Evolutionary conservation across 2,888 invertebrate genomes (phyloP).

Genomic region (Coecobrya sp.): DNA sequence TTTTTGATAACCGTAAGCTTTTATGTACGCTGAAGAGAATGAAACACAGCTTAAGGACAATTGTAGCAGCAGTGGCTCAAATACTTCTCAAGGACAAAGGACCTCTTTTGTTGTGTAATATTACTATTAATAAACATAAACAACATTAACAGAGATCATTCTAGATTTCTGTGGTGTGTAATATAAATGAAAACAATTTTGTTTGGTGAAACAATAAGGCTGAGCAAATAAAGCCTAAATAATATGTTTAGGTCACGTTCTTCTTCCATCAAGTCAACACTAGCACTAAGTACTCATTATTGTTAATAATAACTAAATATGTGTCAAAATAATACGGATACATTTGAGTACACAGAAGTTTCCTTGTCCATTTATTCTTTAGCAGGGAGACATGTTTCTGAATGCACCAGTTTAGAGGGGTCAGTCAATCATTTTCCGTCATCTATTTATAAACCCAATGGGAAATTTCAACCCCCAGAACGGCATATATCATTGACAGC

Average conservation of each 20-base stretch:
- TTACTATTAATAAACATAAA: not conserved
- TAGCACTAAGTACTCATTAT: no score
- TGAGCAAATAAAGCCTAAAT: not conserved
- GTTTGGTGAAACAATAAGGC: slow-evolving; percentile 25
- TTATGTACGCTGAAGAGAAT: not conserved
- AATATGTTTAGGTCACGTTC: not conserved
- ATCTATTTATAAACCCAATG: no score
- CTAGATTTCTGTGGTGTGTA: not conserved
- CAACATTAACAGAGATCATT: not conserved
- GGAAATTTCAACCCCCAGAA: no score
- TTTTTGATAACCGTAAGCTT: not conserved
- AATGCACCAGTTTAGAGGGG: no score
- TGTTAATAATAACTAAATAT: no score
- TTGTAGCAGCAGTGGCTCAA: not conserved
- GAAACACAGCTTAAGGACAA: not conserved
- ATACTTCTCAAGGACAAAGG: not conserved
- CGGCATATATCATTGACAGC: no score
- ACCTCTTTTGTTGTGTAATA: not conserved
- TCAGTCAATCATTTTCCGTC: no score
- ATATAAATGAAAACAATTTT: slow-evolving; percentile 23
- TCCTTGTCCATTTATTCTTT: no score
- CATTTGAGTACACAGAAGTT: no score
- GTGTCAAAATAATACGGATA: no score
- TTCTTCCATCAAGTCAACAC: not conserved
- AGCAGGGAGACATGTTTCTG: no score